phyloP scores from a whole-genome alignment of 2,888 invertebrate genomes.

The Eledone cirrhosa region DNA sequence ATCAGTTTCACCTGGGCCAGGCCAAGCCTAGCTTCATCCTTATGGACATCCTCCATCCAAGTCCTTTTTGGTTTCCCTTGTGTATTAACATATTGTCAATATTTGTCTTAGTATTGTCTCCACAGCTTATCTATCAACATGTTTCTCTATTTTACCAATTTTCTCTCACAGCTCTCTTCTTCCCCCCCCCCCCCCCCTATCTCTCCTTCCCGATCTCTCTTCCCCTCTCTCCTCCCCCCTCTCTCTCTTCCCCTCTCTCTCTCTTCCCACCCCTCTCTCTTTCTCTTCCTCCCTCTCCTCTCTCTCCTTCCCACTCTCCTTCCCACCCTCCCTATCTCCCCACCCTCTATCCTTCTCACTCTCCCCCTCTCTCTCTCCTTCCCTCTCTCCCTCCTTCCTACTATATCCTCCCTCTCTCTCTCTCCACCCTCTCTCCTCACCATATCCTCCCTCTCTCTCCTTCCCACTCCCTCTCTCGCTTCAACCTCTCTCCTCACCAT shows the following conservation, averaged over 20 bases:
- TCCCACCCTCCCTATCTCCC: background rate
- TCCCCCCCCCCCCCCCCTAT: background rate
- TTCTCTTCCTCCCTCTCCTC: background rate
- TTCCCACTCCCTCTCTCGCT: too few relatives aligned
- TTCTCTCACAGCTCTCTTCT: background rate
- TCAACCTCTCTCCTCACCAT: too few relatives aligned
- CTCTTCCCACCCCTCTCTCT: background rate
- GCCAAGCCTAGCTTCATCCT: too few relatives aligned
- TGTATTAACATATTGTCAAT: too few relatives aligned
- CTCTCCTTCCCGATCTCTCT: background rate
- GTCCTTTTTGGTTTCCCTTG: too few relatives aligned
- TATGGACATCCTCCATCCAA: too few relatives aligned
- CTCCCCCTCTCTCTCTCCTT: background rate
- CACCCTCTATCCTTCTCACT: background rate
- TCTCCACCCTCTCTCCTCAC: background rate
- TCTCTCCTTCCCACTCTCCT: background rate
- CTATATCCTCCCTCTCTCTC: too few relatives aligned
- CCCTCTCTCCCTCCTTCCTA: background rate
- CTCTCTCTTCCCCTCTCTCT: background rate
- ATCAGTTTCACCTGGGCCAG: too few relatives aligned
- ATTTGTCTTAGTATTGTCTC: background rate
- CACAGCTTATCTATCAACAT: background rate
- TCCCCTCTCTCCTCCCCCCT: background rate
- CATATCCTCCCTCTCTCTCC: too few relatives aligned
- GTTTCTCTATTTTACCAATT: background rate